Base-by-base conservation (phyloP, 2,888 invertebrate genomes). In the Trichopoda pennipes region DNA sequence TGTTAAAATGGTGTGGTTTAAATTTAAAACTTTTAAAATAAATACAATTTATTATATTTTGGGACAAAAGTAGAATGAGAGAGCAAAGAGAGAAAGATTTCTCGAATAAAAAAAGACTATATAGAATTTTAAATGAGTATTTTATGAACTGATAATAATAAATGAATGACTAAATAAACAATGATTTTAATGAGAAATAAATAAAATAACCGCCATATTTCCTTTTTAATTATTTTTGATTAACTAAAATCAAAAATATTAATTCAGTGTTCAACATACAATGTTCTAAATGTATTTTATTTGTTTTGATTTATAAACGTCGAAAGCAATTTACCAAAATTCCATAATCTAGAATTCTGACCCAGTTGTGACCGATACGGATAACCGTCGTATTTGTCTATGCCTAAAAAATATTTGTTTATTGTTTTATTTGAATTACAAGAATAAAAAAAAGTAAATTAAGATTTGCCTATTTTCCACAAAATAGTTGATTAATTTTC, bases 321-420 rank as follows among this genome's bases (percentile, higher is more conserved):
- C 44, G 64, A 44, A 88, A 89, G 90, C 90, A 90, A 91, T 90
- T 91, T 91, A 91, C 90, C 90, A 89, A 91, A 90, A 90, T 91
- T 91, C 90, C 90, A 91, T 88, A 87, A 85, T 86, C 91, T 91
- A 88, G 91, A 87, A 90, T 90, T 90, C 87, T 90, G 89, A 88
- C 90, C 91, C 90, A 90, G 90, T 87, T 89, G 91, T 86, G 90
- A 88, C 87, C 90, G 91, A 88, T 91, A 91, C 85, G 86, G 86
- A 89, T 90, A 91, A 89, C 90, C 91, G 86, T 91, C 90, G 88
- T 91, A 90, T 88, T 90, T 90, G 87, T 91, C 91, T 89, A 90
- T 86, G 88, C 90, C 90, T 91, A 90, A 75, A 85, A 84, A 84
- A 83, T 85, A 85, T 83, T 86, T 51, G 85, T 84, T 83, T 80